Evolutionary conservation across 2,113 vertebrate genomes (phyloP), one percentile per base, ranked within the genome.

Genomic region (Lepus americanus): DNA sequence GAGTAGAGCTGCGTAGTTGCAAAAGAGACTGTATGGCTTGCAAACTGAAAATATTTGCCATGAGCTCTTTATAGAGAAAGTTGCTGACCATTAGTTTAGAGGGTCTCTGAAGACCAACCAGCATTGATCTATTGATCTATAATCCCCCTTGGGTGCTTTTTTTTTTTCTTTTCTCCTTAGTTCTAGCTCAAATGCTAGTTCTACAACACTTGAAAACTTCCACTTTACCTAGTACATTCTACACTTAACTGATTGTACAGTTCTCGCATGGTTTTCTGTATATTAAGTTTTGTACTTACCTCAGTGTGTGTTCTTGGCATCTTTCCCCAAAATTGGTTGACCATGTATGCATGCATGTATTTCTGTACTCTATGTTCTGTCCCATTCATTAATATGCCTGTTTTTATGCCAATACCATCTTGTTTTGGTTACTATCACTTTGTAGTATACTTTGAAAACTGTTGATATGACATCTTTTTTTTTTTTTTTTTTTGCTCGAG

Each of bases 41-140:
- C 7, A 88, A 64, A 88, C 39, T 87, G 53, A 83, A 93, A 80
- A 33, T 74, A 67, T 76, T 90, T 94, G 16, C 22, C 39, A 9
- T 3, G 53, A 90, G 11, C 20, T 11, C 3, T 90, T 89, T 20
- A 63, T 1, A 63, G 64, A 90, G 69, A 55, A 67, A 53, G 49
- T 66, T 89, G 29, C 33, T 87, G 69, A 73, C 20, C 16, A 51
- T 64, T 70, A 17, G 49, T 72, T 66, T 83, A 66, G 44, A 74
- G 25, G 72, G 31, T 87, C 53, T 94, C 59, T 64, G 87, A 67
- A 87, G 85, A 83, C 23, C 20, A 67, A 22, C 73, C 36, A 90
- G 0, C 29, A 44, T 9, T 44, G 44, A 44, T 44, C 44, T 44
- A 84, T 59, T 14, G 63, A 77, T 96, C 31, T 87, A 0, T 44